Evolutionary conservation across 2,888 invertebrate species (phyloP), one percentile per base, ranked within the genome.

Genomic region (Cetonia aurata): DNA sequence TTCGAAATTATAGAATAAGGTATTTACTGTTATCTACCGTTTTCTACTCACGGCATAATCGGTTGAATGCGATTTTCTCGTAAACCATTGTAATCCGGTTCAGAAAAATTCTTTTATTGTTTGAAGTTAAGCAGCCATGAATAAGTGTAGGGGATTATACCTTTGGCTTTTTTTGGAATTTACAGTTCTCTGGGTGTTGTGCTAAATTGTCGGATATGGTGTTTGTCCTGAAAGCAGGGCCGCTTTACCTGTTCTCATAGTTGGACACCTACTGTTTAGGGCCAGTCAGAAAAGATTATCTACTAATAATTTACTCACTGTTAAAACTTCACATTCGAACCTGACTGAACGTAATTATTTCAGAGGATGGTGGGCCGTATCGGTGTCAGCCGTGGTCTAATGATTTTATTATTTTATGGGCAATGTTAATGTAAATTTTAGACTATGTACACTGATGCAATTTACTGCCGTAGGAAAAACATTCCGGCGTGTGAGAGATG

Each of bases 181-280:
- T 50, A 65, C 62, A 65, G 62, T 65, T 50, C 62, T 19, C 50
- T 65, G 15, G 62, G 62, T 65, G 62, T 65, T 65, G 37, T 37
- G 62, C 62, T 65, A 65, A 65, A 65, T 65, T 65, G 62, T 65
- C 62, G 62, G 62, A 50, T 65, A 37, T 65, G 31, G 50, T 65
- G 62, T 65, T 65, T 65, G 31, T 65, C 48, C 62, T 50, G 33
- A 65, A 65, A 65, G 62, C 50, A 65, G 62, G 41, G 62, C 62
- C 62, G 62, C 62, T 65, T 65, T 70, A 70, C 69, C 69, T 70
- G 69, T 65, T 62, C 69, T 67, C 56, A 48, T 59, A 67, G 56
- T 67, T 67, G 67, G 71, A 71, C 71, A 71, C 71, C 71, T 67
- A 71, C 71, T 67, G 71, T 57, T 66, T 56, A 57, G 66, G 70